Evolutionary conservation across 2,797 vertebrate species (phyloP), one percentile per base, ranked within the genome.

Genomic region (Pseudopleuronectes americanus): DNA sequence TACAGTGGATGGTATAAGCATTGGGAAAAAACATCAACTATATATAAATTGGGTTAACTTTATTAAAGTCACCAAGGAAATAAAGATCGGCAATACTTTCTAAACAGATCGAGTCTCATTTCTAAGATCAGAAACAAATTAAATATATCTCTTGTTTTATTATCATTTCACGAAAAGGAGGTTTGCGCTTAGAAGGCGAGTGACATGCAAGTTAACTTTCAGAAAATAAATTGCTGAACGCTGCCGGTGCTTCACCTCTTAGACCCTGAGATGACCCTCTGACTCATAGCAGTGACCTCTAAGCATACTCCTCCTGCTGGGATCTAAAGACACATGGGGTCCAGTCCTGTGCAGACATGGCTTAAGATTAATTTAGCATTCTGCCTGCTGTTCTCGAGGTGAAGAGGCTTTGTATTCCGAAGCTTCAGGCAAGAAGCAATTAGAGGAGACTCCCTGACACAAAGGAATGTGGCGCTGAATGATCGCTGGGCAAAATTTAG

Each of bases 391-490:
- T 86, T 83, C 76, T 86, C 45, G 55, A 80, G 83, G 81, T 85
- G 84, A 90, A 70, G 64, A 71, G 72, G 79, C 82, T 92, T 91
- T 89, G 81, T 87, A 60, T 84, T 86, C 70, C 75, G 83, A 83
- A 79, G 88, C 94, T 88, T 64, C 78, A 88, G 94, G 95, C 92
- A 77, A 88, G 57, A 85, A 84, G 79, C 89, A 90, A 92, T 93
- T 90, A 90, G 60, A 89, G 90, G 84, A 87, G 84, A 86, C 71
- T 87, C 91, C 91, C 84, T 95, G 94, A 94, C 94, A 94, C 85
- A 84, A 79, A 93, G 82, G 94, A 96, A 96, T 95, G 93, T 80
- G 91, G 72, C 77, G 77, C 64, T 93, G 84, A 92, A 85, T 87
- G 66, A 92, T 84, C 66, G 80, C 69, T 73, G 68, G 59, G 62